Evolutionary conservation across 2,797 vertebrate genomes (phyloP), one percentile per base, ranked within the genome.

Genomic region (Chaetodon trifasciatus): DNA sequence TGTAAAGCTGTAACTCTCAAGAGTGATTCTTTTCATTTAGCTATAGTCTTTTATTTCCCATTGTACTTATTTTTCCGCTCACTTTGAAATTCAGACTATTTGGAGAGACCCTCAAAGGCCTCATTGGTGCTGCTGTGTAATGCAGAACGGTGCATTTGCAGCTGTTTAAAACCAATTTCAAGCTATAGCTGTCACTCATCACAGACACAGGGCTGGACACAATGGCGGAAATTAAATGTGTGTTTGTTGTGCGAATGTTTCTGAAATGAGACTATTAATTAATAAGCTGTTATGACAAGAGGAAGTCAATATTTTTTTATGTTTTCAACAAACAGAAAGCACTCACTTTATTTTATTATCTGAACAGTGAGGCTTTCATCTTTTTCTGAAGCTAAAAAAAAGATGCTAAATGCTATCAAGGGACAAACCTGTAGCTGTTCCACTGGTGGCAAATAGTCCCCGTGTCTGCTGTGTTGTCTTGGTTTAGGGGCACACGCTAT

Each of bases 21-120:
- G 90, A 91, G 92, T 83, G 83, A 89, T 85, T 89, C 88, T 90
- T 91, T 93, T 92, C 90, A 92, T 93, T 91, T 91, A 91, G 86
- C 83, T 79, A 37, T 69, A 86, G 75, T 90, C 81, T 90, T 88
- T 88, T 91, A 87, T 91, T 91, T 91, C 78, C 79, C 68, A 67
- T 82, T 89, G 86, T 86, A 82, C 86, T 88, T 88, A 68, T 87
- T 83, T 88, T 74, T 83, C 82, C 44, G 21, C 86, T 82, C 85
- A 74, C 88, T 90, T 87, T 89, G 81, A 88, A 91, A 91, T 77
- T 63, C 81, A 76, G 84, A 76, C 64, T 79, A 78, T 84, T 87
- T 81, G 85, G 70, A 81, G 83, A 74, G 81, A 67, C 67, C 84
- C 85, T 91, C 84, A 66, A 76, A 88, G 83, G 89, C 83, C 88